A percentile compares a stretch with the other conserved stretches of the same genome.
These are phyloP conservation scores for Argyresthia albistria DNA, from an alignment of 2,888 invertebrate species.

Conservation along the genomic window DNA sequence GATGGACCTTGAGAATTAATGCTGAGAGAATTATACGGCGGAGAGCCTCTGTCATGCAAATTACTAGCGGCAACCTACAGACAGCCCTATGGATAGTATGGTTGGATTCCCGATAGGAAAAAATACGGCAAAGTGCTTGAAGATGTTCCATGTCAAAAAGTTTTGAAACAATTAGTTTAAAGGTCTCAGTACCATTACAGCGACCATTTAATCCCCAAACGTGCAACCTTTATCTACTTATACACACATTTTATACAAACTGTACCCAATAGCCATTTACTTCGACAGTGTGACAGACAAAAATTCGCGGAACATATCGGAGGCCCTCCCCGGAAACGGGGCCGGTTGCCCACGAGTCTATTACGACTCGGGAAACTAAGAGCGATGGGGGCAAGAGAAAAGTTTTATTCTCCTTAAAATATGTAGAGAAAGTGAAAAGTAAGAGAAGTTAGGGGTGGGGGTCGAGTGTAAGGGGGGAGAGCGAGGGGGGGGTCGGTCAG, in stretches of 20 bases:
- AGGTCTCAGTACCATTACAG: too few species aligned
- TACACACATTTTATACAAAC: too few species aligned
- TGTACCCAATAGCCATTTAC: neutral
- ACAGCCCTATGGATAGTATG: neutral
- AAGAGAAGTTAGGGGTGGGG: constrained; percentile 26
- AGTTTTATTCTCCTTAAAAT: constrained; percentile 72
- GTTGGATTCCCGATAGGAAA: neutral
- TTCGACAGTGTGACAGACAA: neutral
- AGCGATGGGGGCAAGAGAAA: constrained; percentile 48
- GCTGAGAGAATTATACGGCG: too few species aligned
- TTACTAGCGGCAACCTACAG: neutral
- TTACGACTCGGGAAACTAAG: constrained; percentile 55
- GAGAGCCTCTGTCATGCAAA: too few species aligned
- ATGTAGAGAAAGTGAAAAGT: constrained; percentile 73
- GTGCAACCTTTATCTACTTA: too few species aligned
- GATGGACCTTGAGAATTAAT: neutral
- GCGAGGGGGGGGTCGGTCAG: constrained; percentile 48
- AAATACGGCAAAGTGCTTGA: too few species aligned
- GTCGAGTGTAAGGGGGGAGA: neutral
- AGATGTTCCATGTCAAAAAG: too few species aligned
- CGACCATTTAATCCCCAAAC: too few species aligned
- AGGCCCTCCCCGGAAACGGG: neutral
- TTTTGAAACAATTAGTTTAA: too few species aligned
- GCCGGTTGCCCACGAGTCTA: constrained; percentile 18
- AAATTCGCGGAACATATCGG: neutral